These are phyloP conservation scores for Hylomyscus alleni DNA, from an alignment of 2,797 vertebrate genomes.

Conservation along the genomic window DNA sequence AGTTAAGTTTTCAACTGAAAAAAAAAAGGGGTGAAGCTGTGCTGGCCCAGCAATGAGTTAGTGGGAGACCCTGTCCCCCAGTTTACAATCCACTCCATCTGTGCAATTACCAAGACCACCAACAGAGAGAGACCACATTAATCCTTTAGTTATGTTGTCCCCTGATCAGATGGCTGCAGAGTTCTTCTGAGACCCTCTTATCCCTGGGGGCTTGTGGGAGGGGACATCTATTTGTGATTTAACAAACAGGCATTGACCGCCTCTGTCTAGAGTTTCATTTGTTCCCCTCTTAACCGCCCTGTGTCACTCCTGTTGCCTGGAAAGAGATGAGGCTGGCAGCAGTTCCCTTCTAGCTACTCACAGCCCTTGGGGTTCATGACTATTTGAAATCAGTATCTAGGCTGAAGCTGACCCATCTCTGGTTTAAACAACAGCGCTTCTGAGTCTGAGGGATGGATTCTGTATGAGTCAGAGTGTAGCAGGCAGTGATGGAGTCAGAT, in stretches of 20 bases:
- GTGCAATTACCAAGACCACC: conserved; percentile 91
- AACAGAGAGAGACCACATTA: conserved; percentile 87
- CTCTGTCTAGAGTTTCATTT: neutral
- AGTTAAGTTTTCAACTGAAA: conserved; percentile 81
- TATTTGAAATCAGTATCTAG: neutral
- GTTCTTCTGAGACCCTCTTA: conserved; percentile 73
- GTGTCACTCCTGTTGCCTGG: neutral
- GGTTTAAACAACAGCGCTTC: neutral
- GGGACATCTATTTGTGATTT: conserved; percentile 72
- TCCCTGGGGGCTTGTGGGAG: neutral
- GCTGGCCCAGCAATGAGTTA: conserved; percentile 82
- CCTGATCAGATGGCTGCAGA: conserved; percentile 82
- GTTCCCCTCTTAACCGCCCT: neutral
- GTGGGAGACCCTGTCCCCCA: conserved; percentile 83
- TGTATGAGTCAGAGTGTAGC: neutral
- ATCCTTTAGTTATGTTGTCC: conserved; percentile 85
- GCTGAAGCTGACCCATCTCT: neutral
- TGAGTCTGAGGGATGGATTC: neutral
- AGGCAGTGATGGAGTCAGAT: neutral
- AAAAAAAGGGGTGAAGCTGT: conserved; percentile 71
- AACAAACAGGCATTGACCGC: neutral
- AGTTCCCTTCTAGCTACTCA: neutral
- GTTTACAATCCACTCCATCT: conserved; percentile 89
- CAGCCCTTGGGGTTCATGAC: neutral
- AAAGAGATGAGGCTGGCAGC: neutral